Percentiles rank a stretch among this genome's conserved stretches.
Evolutionary conservation across 2,888 invertebrate genomes (phyloP).

Genomic region (Cerceris ruficornis): DNA sequence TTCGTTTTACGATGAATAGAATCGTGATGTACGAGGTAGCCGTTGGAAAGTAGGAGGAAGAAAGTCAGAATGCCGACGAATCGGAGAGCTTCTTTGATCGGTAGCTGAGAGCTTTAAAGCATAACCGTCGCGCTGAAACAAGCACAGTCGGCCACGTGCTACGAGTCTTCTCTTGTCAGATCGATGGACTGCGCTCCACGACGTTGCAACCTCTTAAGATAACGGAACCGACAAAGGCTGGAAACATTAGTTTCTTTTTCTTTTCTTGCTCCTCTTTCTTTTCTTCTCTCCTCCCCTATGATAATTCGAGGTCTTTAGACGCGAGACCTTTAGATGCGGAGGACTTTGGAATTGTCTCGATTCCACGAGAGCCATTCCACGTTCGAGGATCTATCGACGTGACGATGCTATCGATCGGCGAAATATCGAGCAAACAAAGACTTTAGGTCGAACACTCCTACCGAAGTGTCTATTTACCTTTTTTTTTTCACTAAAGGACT

Average conservation of each 20-base stretch:
- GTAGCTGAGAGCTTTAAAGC: slow-evolving; percentile 19
- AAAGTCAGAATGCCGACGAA: slow-evolving; percentile 8
- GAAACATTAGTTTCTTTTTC: not conserved
- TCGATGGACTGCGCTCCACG: slow-evolving; percentile 12
- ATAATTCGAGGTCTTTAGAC: not conserved
- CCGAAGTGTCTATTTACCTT: not conserved
- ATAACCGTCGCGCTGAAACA: not conserved
- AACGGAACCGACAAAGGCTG: slow-evolving; percentile 1
- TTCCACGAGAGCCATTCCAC: not conserved
- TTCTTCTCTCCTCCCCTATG: not conserved
- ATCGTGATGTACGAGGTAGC: not conserved
- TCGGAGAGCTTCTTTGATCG: slow-evolving; percentile 12
- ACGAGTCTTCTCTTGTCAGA: slow-evolving; percentile 13
- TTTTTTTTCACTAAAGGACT: not conserved
- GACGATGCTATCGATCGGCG: too few relatives aligned
- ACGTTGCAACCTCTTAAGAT: slow-evolving; percentile 2
- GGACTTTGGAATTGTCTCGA: not conserved
- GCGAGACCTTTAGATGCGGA: not conserved
- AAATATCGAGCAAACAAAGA: too few relatives aligned
- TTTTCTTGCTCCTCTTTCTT: not conserved
- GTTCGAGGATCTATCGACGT: too few relatives aligned
- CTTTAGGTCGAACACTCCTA: not conserved
- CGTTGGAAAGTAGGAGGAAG: slow-evolving; percentile 6
- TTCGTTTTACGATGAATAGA: not conserved
- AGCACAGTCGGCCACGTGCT: slow-evolving; percentile 38